Evolutionary conservation across 2,797 vertebrate genomes (phyloP), one percentile per base, ranked within the genome.

Genomic region (Peromyscus eremicus): DNA sequence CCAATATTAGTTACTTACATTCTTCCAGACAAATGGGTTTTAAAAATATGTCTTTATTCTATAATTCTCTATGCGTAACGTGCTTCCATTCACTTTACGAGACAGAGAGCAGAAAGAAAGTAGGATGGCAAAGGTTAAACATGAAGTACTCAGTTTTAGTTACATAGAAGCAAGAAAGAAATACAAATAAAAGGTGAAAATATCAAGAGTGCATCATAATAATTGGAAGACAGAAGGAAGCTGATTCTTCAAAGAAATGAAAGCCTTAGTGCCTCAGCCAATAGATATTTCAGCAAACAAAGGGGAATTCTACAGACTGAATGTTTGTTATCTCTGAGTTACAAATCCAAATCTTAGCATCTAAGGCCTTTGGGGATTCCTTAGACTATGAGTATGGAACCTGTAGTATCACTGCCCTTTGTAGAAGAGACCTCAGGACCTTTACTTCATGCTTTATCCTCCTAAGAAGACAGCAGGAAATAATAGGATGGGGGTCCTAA

Each of bases 241-340:
- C 23, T 70, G 62, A 64, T 55, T 71, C 49, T 79, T 11, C 32
- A 83, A 34, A 95, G 29, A 93, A 96, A 95, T 32, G 12, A 62
- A 83, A 70, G 21, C 2, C 0, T 19, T 68, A 43, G 16, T 17
- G 14, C 75, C 25, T n/a, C 21, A 21, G 60, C 89, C 70, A 11
- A 70, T 82, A 46, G 2, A 3, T 49, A 3, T 70, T 25, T 76
- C 87, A 62, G 40, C 1, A 16, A 80, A 17, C 43, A 23, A 52
- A 27, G 10, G 13, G 6, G 23, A 68, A 68, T 88, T 19, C 14
- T 25, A 23, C 32, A 66, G 16, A 43, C 16, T 46, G n/a, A 92
- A 71, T 34, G 43, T 52, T 64, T 75, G 5, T 86, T 16, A 55
- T 29, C 17, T 76, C 11, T 76, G 37, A 82, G 19, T 82, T 37